phyloP scores from a whole-genome alignment of 1,140 invertebrate species.

The Brachystomella parvula region DNA sequence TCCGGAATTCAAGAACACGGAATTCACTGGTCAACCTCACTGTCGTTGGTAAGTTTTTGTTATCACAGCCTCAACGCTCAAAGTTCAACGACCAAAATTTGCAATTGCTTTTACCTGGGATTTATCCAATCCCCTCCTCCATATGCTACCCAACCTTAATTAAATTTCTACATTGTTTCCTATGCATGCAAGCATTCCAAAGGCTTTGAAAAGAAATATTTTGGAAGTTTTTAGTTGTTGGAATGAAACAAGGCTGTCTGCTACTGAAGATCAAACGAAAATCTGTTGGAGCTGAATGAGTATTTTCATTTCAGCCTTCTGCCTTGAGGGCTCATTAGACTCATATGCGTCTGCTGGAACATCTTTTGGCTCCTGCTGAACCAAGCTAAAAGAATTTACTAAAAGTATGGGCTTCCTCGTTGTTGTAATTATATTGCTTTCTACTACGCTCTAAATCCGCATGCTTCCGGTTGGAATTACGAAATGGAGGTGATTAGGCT shows the following conservation, averaged over 20 bases:
- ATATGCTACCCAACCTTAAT: not conserved
- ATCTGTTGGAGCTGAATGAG: too few relatives aligned
- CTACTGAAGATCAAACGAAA: too few relatives aligned
- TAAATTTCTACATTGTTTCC: too few relatives aligned
- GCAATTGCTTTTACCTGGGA: not conserved
- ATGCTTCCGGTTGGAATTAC: too few relatives aligned
- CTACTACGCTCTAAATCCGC: too few relatives aligned
- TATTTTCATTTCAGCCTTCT: not conserved
- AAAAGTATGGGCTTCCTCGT: too few relatives aligned
- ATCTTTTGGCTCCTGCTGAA: not conserved
- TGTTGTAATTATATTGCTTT: too few relatives aligned
- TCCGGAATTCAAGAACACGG: slow-evolving; percentile 77
- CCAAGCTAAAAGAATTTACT: not conserved
- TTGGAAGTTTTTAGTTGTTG: not conserved
- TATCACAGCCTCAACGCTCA: not conserved
- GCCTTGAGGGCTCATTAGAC: not conserved
- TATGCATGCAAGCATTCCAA: not conserved
- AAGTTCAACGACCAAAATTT: not conserved
- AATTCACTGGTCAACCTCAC: slow-evolving; percentile 83
- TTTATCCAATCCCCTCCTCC: not conserved
- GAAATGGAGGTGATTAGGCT: too few relatives aligned
- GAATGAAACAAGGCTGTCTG: not conserved
- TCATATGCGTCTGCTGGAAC: not conserved
- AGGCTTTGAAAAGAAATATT: not conserved
- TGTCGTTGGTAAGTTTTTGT: slow-evolving; percentile 67